phyloP scores from a whole-genome alignment of 2,113 vertebrate species.

The Prochilodus magdalenae region DNA sequence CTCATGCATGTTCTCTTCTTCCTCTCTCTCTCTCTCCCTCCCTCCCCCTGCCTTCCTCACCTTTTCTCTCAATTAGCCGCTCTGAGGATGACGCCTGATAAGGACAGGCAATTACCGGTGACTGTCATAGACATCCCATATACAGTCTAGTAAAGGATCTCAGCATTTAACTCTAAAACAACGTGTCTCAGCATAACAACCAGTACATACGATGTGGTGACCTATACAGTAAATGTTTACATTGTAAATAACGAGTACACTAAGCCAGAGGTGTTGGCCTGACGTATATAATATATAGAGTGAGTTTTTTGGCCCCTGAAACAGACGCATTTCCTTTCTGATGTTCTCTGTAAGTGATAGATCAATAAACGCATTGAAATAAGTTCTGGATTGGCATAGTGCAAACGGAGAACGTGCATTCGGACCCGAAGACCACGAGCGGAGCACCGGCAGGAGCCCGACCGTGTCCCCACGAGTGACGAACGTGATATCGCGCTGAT shows the following conservation, averaged over 20 bases:
- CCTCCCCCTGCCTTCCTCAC: background rate
- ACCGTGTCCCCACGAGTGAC: conserved; percentile 60
- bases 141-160: conserved; percentile 85
- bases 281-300: conserved; percentile 81
- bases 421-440: conserved; percentile 55
- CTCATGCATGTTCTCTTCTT: background rate
- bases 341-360: conserved; percentile 80
- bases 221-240: conserved; percentile 89
- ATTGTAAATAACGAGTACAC: conserved; percentile 84
- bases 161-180: conserved; percentile 82
- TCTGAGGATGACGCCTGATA: conserved; percentile 77
- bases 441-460: conserved; percentile 4
- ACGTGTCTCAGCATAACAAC: conserved; percentile 81
- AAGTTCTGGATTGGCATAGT: conserved; percentile 63
- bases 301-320: conserved; percentile 70
- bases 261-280: conserved; percentile 75
- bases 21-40: background rate
- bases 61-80: conserved; percentile 80
- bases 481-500: conserved; percentile 68
- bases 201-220: conserved; percentile 82
- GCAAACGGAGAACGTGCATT: conserved; percentile 52
- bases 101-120: conserved; percentile 71
- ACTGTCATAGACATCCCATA: conserved; percentile 80
- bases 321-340: conserved; percentile 66
- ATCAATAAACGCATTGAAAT: conserved; percentile 77